Percentiles rank a stretch among this genome's conserved stretches.
These are phyloP conservation scores for Orbicella faveolata DNA, from an alignment of 64 coral and sea anemone genomes.

Conservation along the genomic window DNA sequence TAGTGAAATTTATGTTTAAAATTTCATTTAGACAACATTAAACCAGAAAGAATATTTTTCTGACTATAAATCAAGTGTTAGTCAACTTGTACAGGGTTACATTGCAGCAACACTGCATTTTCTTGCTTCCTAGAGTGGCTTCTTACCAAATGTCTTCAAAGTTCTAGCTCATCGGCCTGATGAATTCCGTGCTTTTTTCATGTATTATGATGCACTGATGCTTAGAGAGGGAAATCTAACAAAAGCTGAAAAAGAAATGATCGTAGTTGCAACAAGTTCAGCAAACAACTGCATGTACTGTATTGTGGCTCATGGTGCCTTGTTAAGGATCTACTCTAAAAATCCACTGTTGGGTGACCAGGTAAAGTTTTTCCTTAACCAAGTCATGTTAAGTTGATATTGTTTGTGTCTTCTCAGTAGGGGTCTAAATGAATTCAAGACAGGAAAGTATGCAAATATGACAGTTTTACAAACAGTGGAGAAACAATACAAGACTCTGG, in stretches of 20 bases:
- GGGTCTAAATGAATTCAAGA: too few species aligned
- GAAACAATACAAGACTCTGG: too few species aligned
- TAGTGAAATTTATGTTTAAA: too few species aligned
- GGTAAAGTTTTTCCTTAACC: conserved; percentile 2
- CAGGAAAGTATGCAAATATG: too few species aligned
- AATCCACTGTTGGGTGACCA: conserved; percentile 89
- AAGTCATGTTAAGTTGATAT: too few species aligned
- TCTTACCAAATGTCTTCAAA: conserved; percentile 93
- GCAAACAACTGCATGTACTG: conserved; percentile 97
- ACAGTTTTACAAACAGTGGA: too few species aligned
- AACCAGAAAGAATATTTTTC: too few species aligned
- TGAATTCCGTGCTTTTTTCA: conserved; percentile 87
- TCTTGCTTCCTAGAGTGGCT: conserved; percentile 52
- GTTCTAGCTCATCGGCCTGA: conserved; percentile 82
- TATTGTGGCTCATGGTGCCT: conserved; percentile 85
- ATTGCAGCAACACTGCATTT: not conserved
- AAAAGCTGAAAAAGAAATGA: conserved; percentile 93
- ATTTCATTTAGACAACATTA: too few species aligned
- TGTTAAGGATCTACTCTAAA: conserved; percentile 88
- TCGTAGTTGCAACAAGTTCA: conserved; percentile 86
- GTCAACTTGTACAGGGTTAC: not conserved
- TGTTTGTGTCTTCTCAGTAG: too few species aligned
- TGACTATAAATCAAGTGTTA: too few species aligned
- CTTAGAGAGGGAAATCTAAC: conserved; percentile 75
- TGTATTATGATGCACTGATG: conserved; percentile 87